A percentile compares a stretch with the other conserved stretches of the same genome.
These are phyloP conservation scores for Rhinogobius similis DNA, from an alignment of 2,113 vertebrate genomes.

Conservation along the genomic window DNA sequence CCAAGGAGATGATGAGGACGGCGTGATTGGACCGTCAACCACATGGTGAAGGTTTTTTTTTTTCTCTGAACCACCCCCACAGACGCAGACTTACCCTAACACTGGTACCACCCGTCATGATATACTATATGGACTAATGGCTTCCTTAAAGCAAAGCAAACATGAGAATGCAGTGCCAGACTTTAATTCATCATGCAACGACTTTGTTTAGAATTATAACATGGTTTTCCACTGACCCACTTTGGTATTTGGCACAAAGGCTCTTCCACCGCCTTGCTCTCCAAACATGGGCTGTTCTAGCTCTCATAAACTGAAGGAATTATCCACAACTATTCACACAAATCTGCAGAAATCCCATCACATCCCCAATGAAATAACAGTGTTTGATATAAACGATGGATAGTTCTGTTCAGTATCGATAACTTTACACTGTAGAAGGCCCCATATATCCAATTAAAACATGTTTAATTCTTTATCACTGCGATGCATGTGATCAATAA, in stretches of 20 bases:
- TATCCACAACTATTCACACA: neutral
- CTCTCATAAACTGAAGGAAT: slow-evolving; percentile 4
- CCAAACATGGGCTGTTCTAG: slow-evolving; percentile 1
- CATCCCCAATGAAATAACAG: neutral
- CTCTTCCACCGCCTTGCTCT: neutral
- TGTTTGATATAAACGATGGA: neutral
- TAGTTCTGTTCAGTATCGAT: neutral
- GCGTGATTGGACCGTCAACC: neutral
- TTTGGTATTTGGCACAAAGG: neutral
- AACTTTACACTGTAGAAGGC: neutral
- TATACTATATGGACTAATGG: neutral
- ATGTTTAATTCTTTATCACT: neutral
- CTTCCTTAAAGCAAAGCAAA: neutral
- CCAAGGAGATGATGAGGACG: neutral
- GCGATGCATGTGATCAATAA: neutral
- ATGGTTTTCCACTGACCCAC: slow-evolving; percentile 7
- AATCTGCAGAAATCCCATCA: neutral
- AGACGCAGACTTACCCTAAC: neutral
- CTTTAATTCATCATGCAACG: neutral
- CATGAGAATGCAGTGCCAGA: neutral
- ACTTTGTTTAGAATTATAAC: slow-evolving; percentile 1
- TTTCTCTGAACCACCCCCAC: neutral
- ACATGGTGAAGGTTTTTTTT: no score
- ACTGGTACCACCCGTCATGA: no score
- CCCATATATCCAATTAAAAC: neutral